Evolutionary conservation across 2,113 vertebrate species (phyloP).

Genomic region (Xyrauchen texanus): DNA sequence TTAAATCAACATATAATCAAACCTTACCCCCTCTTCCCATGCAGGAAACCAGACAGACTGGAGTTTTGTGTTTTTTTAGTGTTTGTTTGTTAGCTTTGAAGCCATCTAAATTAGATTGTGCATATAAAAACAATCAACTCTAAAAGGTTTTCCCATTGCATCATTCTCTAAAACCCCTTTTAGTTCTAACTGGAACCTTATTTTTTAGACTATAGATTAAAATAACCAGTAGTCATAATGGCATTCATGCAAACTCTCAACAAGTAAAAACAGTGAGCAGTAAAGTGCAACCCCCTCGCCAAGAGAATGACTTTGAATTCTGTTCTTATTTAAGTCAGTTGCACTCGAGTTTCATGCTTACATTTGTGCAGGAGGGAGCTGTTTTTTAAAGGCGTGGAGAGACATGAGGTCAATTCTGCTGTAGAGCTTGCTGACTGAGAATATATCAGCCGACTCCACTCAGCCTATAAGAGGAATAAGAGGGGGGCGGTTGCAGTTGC

Average conservation of each 20-base stretch:
- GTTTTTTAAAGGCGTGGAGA: conserved; percentile 4
- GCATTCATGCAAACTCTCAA: background rate
- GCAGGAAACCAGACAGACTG: too few relatives aligned
- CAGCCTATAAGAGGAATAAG: conserved; percentile 37
- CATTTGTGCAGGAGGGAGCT: background rate
- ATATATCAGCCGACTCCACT: conserved; percentile 16
- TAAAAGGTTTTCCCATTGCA: background rate
- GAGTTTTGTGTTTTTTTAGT: too few relatives aligned
- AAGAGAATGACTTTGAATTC: background rate
- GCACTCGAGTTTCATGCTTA: too few relatives aligned
- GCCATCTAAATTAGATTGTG: too few relatives aligned
- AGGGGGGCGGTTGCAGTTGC: conserved; percentile 10
- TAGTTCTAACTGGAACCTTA: background rate
- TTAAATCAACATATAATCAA: too few relatives aligned
- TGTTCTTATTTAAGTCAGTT: background rate
- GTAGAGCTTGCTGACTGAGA: conserved; percentile 21
- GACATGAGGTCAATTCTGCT: conserved; percentile 30
- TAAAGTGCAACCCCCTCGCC: background rate
- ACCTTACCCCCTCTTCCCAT: too few relatives aligned
- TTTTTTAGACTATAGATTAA: background rate
- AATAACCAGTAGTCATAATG: background rate
- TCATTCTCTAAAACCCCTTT: background rate
- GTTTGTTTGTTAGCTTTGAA: too few relatives aligned
- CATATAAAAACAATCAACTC: too few relatives aligned
- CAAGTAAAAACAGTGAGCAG: background rate